Evolutionary conservation across 2,113 vertebrate species (phyloP).

Genomic region (Saccopteryx bilineata): DNA sequence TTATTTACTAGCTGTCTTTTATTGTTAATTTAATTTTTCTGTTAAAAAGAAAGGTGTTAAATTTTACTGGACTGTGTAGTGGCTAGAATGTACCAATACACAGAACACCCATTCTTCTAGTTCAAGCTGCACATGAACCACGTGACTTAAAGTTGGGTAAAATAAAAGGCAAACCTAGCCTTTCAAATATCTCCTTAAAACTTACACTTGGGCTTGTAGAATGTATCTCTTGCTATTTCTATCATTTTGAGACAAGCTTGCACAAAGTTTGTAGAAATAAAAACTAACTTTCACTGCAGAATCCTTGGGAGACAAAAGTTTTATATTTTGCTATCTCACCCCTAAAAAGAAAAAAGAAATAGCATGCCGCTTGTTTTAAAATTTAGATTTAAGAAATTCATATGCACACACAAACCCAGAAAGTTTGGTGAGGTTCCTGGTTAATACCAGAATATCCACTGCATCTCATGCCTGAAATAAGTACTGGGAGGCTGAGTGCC

Average conservation of each 20-base stretch:
- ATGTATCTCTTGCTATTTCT: not conserved
- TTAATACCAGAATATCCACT: not conserved
- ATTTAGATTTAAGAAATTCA: constrained; percentile 17
- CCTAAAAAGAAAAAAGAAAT: not conserved
- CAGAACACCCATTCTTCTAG: constrained; percentile 80
- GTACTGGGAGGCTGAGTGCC: constrained; percentile 17
- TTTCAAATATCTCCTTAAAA: constrained; percentile 29
- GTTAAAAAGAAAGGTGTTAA: constrained; percentile 67
- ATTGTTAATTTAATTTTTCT: constrained; percentile 63
- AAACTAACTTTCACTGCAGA: constrained; percentile 14
- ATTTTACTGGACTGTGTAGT: constrained; percentile 68
- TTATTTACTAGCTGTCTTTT: constrained; percentile 41
- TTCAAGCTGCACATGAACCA: constrained; percentile 52
- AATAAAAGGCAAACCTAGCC: constrained; percentile 53
- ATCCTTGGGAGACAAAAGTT: constrained; percentile 55
- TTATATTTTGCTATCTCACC: constrained; percentile 39
- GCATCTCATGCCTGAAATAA: constrained; percentile 54
- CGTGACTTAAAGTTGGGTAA: not conserved
- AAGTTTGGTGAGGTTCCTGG: constrained; percentile 75
- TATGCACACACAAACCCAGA: not conserved
- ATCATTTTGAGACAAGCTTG: constrained; percentile 24
- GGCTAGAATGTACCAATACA: constrained; percentile 72
- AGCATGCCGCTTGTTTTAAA: constrained; percentile 26
- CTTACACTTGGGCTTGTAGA: not conserved
- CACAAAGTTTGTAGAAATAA: not conserved